A percentile compares a stretch with the other conserved stretches of the same genome.
phyloP scores from a whole-genome alignment of 2,888 invertebrate genomes.

The Cheilosia soror region DNA sequence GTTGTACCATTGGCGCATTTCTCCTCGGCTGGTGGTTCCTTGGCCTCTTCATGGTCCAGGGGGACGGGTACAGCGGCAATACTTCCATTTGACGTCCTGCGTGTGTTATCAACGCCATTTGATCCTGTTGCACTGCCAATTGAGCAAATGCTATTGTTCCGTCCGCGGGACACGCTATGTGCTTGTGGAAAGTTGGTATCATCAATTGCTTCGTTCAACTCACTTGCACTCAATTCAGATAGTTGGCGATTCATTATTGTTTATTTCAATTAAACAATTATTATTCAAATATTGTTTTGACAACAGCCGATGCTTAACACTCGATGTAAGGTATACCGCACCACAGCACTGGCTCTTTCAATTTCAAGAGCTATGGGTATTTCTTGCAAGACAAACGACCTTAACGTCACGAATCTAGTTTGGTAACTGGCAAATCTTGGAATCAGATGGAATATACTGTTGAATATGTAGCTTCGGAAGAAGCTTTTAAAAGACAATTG shows the following conservation, averaged over 20 bases:
- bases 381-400: constrained; percentile 34
- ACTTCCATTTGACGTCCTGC: constrained; percentile 53
- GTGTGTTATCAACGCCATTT: constrained; percentile 54
- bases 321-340: background rate
- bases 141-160: constrained; percentile 83
- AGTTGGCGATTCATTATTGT: constrained; percentile 82
- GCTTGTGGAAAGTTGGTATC: constrained; percentile 84
- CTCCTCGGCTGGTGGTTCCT: constrained; percentile 23
- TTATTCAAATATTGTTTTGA: background rate
- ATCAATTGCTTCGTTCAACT: constrained; percentile 83
- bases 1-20: constrained; percentile 22
- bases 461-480: constrained; percentile 42
- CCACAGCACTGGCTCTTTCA: too few relatives aligned
- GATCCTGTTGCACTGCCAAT: constrained; percentile 81
- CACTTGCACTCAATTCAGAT: constrained; percentile 83
- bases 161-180: constrained; percentile 82
- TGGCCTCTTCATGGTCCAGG: constrained; percentile 29
- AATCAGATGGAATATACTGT: constrained; percentile 55
- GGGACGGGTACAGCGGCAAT: background rate
- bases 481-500: constrained; percentile 58
- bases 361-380: background rate
- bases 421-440: constrained; percentile 64
- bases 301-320: background rate
- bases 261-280: background rate
- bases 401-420: constrained; percentile 63